Evolutionary conservation across 2,797 vertebrate genomes (phyloP).

Genomic region (Threskiornis aethiopicus): DNA sequence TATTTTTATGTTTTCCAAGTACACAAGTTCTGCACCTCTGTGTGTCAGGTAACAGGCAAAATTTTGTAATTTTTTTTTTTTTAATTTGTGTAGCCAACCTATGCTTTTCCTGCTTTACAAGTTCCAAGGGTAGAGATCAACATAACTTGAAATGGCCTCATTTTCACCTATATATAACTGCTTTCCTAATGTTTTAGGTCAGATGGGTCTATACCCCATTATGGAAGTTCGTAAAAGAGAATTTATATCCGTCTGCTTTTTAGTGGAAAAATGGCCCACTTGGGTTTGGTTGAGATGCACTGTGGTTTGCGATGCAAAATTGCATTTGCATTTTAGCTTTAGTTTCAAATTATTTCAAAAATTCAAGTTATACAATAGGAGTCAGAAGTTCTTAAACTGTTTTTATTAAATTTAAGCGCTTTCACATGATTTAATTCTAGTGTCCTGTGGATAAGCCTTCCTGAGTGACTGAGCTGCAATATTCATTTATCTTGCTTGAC

Average conservation of each 20-base stretch:
- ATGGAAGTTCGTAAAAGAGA: background rate
- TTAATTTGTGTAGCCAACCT: background rate
- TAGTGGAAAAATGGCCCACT: background rate
- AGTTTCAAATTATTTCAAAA: background rate
- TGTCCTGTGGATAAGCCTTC: background rate
- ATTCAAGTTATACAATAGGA: background rate
- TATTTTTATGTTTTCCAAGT: background rate
- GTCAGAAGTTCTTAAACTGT: background rate
- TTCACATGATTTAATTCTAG: background rate
- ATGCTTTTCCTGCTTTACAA: background rate
- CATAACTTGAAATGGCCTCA: background rate
- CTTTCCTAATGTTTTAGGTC: background rate
- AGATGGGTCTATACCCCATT: background rate
- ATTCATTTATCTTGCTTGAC: background rate
- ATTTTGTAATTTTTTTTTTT: background rate
- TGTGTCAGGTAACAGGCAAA: background rate
- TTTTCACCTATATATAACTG: background rate
- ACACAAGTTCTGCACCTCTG: background rate
- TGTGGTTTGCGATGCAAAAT: background rate
- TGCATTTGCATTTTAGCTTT: background rate
- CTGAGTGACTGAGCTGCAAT: background rate
- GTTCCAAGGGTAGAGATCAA: background rate
- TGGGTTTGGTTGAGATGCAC: background rate
- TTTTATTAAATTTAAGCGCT: rapidly evolving
- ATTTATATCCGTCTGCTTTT: background rate